These are phyloP conservation scores for Myanophis thanlyinensis DNA, from an alignment of 2,113 vertebrate genomes.

Conservation along the genomic window DNA sequence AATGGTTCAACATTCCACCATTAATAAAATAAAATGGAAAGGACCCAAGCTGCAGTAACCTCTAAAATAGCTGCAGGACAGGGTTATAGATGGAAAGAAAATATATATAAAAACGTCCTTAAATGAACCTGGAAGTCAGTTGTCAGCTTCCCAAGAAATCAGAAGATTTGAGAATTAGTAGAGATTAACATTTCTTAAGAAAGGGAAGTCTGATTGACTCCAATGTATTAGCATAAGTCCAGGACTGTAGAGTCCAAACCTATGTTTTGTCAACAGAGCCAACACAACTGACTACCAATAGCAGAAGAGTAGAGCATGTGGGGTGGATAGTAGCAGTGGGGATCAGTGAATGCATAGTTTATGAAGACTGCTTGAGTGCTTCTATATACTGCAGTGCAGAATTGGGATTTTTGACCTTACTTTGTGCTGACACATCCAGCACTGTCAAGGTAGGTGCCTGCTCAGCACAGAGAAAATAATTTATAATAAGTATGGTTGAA, in stretches of 20 bases:
- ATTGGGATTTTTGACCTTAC: slow-evolving; percentile 32
- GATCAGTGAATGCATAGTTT: slow-evolving; percentile 26
- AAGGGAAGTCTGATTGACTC: too few species aligned
- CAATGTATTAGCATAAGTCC: neutral
- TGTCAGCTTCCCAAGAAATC: neutral
- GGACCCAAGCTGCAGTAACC: neutral
- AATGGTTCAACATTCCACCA: neutral
- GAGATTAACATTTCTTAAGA: neutral
- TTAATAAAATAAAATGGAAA: neutral
- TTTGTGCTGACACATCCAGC: slow-evolving; percentile 23
- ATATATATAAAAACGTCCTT: neutral
- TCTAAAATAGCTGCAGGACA: neutral
- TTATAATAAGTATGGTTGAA: neutral
- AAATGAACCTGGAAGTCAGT: neutral
- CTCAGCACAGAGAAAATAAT: slow-evolving; percentile 33
- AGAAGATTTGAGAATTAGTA: neutral
- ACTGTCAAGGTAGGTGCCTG: slow-evolving; percentile 7
- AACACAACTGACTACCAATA: neutral
- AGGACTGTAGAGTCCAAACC: neutral
- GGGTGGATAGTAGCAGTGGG: neutral
- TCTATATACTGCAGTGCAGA: neutral
- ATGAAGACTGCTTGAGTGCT: slow-evolving; percentile 31
- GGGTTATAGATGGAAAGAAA: neutral
- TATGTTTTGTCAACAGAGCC: neutral
- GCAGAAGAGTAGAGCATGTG: slow-evolving; percentile 9